Base-by-base conservation (phyloP, 2,113 vertebrate species). In the Eulacestoma nigropectus region DNA sequence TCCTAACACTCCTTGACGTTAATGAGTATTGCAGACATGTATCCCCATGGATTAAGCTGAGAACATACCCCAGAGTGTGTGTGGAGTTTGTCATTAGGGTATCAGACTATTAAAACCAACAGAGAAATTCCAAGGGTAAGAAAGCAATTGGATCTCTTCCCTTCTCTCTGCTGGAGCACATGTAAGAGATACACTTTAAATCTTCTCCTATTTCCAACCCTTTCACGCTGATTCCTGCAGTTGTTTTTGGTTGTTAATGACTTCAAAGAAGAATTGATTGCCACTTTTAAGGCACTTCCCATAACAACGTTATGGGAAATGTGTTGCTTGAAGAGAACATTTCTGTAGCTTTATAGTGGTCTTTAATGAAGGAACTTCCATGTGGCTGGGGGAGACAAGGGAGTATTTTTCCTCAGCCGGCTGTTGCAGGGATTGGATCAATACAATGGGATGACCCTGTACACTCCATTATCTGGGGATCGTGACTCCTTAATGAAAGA, bases 21-120 rank as follows among this genome's bases (percentile, higher is more conserved):
- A 97, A 96, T 94, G 96, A 96, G 77, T 73, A 94, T 96, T 96
- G 72, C 96, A 96, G 95, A 96, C 80, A n/a, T 69, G 80, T 18
- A 93, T 94, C 96, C 92, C 94, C 53, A 33, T 50, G 80, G 95
- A 94, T 78, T 92, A 90, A 82, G 92, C 69, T 92, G 96, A 95
- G 93, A 96, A 94, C 90, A 87, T 82, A 94, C 60, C 93, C 95
- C 86, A 92, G 93, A 82, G 64, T 82, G 86, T 57, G 57, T 75
- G 86, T 92, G 96, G 92, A 95, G 83, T 94, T 86, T 96, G 96
- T 92, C 90, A 91, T 90, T 94, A 82, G 90, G 65, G 41, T 69
- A 96, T 89, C 90, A 90, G 73, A 65, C 88, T 89, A 90, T 81
- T 81, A 93, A 93, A 97, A 92, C 77, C 86, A 96, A 96, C 86